Evolutionary conservation across 1,140 invertebrate species (phyloP), one percentile per base, ranked within the genome.

Genomic region (Zaprionus vittiger): DNA sequence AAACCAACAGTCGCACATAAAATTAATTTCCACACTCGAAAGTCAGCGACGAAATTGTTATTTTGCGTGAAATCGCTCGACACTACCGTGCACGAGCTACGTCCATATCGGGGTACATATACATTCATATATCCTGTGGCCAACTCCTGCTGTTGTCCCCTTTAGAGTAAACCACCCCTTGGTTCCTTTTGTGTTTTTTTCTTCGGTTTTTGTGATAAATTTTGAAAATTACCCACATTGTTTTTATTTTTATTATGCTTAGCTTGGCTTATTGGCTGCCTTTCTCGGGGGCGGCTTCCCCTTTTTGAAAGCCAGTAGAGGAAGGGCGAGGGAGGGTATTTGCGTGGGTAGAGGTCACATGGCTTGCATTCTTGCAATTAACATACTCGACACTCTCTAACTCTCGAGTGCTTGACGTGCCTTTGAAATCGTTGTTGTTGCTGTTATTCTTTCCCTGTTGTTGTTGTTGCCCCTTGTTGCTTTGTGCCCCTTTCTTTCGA

Each of bases 21-120:
- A 90, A 89, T 89, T 89, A 84, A 89, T 89, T 89, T 89, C 84
- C 68, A 81, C 84, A 81, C 60, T 77, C 78, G 34, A 60, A 76
- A 70, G 60, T 76, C 73, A 64, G 49, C 64, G 69, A 80, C 67
- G 54, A 89, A 89, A 89, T 89, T 68, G 84, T 77, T 89, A 89
- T 89, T 90, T 89, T 80, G 81, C 72, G 69, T 75, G 84, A 73
- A 80, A 79, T 89, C 80, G 87, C 57, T 78, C 80, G 68, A 73
- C 75, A 80, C 66, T 5, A 7, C 63, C 55, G 55, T 56, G 22
- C 9, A 11, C 22, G 20, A 20, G 52, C 22, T 47, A 9, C 41
- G n/a, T 47, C 12, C 44, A 54, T 63, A 60, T 75, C 61, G 64
- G 66, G 49, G 66, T n/a, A 37, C 60, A 56, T 11, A 9, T 2